These are phyloP conservation scores for Chunga burmeisteri DNA, from an alignment of 2,113 vertebrate species.

Conservation along the genomic window DNA sequence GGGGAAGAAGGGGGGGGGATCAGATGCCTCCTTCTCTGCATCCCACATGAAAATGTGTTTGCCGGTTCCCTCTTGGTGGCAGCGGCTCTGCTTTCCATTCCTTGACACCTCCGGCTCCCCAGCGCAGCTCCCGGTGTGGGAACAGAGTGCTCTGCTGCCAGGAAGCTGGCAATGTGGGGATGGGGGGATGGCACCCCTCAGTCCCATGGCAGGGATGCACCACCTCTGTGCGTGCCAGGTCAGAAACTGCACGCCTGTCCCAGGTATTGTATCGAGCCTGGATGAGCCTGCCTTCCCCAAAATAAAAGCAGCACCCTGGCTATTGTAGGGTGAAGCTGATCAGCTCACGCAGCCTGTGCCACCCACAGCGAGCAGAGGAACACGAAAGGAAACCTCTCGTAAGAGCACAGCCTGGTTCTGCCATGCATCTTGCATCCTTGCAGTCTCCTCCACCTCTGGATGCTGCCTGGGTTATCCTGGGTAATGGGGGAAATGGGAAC, in stretches of 20 bases:
- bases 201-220: background rate
- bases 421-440: fast-evolving
- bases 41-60: background rate
- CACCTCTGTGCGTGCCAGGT: background rate
- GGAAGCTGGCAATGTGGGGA: fast-evolving
- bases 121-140: fast-evolving
- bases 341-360: background rate
- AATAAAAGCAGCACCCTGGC: background rate
- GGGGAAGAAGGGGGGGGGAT: background rate
- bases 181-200: background rate
- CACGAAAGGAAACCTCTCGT: fast-evolving
- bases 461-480: fast-evolving
- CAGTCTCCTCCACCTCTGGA: background rate
- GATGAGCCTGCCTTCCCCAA: background rate
- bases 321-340: background rate
- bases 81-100: background rate
- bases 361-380: fast-evolving
- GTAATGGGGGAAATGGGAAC: background rate
- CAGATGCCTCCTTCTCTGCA: background rate
- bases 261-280: background rate
- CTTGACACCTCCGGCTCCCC: background rate
- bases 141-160: fast-evolving
- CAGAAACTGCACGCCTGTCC: fast-evolving
- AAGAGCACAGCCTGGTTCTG: background rate
- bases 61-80: background rate